phyloP scores from a whole-genome alignment of 2,888 invertebrate species.

The Abrostola tripartita region DNA sequence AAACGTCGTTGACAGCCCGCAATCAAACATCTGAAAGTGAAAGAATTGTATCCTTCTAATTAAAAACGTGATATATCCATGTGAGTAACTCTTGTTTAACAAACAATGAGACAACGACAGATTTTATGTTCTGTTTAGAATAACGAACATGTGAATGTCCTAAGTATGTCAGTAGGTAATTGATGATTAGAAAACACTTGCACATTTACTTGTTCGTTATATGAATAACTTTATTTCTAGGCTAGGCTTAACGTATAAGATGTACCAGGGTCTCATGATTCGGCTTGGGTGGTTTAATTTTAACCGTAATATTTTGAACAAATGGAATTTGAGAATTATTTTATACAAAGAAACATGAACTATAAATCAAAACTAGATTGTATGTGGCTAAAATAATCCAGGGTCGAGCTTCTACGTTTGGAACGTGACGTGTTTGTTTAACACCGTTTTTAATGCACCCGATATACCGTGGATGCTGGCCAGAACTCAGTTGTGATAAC shows the following conservation, averaged over 20 bases:
- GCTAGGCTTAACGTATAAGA: too few species aligned
- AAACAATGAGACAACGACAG: conserved; percentile 15
- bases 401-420: background rate
- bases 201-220: too few species aligned
- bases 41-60: too few species aligned
- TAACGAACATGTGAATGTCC: background rate
- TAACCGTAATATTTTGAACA: too few species aligned
- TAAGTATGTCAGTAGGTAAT: too few species aligned
- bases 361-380: background rate
- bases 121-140: conserved; percentile 4
- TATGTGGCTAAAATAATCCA: background rate
- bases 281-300: too few species aligned
- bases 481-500: background rate
- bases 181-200: too few species aligned
- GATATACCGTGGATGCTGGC: background rate
- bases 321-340: background rate
- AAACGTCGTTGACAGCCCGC: too few species aligned
- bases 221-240: too few species aligned
- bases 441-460: conserved; percentile 3
- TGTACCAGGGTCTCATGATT: too few species aligned
- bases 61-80: background rate
- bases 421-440: background rate
- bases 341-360: background rate
- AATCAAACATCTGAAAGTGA: too few species aligned
- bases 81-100: background rate